Conservation (phyloP, 2,888 invertebrate genomes). For the Drosophila diplacantha region DNA sequence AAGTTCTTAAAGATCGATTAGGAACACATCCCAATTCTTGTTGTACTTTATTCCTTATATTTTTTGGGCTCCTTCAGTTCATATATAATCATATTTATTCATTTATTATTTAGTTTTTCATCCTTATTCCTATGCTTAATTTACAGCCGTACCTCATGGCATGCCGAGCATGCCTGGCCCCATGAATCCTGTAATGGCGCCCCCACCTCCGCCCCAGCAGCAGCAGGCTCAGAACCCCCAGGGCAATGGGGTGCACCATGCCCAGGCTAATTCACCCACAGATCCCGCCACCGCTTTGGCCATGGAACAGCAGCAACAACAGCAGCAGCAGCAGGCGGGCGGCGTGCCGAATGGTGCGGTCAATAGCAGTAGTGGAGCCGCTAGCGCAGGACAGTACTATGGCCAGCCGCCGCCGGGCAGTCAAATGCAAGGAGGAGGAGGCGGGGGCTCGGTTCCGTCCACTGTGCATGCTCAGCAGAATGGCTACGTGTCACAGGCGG, state of each 20-base stretch:
- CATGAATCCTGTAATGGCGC: constrained; percentile 76
- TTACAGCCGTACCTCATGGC: constrained; percentile 76
- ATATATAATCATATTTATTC: background rate
- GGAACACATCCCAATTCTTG: no score
- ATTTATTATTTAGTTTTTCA: constrained; percentile 4
- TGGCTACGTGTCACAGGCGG: constrained; percentile 75
- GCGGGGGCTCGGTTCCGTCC: constrained; percentile 47
- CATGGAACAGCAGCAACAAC: constrained; percentile 57
- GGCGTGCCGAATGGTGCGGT: constrained; percentile 58
- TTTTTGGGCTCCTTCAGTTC: background rate
- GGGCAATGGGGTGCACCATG: constrained; percentile 73
- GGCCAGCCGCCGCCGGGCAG: constrained; percentile 65
- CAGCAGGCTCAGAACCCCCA: constrained; percentile 72
- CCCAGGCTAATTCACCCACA: constrained; percentile 72
- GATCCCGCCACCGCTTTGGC: constrained; percentile 64
- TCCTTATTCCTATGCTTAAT: constrained; percentile 1
- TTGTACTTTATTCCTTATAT: constrained; percentile 17
- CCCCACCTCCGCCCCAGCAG: constrained; percentile 73
- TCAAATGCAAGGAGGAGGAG: constrained; percentile 73
- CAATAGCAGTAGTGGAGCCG: constrained; percentile 56
- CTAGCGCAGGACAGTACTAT: constrained; percentile 58
- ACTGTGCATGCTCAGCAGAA: constrained; percentile 77
- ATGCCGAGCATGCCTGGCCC: constrained; percentile 75
- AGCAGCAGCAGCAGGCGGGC: constrained; percentile 49
- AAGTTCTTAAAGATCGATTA: background rate